Base-by-base conservation (phyloP, 2,797 vertebrate genomes). In the Cephalopachus bancanus region DNA sequence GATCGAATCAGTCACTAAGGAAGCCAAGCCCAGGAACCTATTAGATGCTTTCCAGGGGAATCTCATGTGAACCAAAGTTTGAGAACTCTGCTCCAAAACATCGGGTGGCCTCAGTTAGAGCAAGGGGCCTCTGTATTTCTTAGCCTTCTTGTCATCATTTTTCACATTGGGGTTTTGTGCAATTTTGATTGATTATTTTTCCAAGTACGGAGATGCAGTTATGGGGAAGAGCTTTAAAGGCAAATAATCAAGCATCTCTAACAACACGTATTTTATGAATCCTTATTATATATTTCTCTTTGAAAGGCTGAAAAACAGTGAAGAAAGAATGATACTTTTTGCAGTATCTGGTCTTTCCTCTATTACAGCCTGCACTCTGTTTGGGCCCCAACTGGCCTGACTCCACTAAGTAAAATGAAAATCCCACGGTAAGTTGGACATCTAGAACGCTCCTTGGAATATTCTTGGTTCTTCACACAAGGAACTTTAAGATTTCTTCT, bases 391-490 rank as follows among this genome's bases (percentile, higher is more conserved):
- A 83, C 51, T 17, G 28, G 7, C 8, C 2, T 10, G 24, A 74
- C 1, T 93, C 20, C 7, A 49, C 71, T 49, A 75, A 79, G 15
- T 14, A 85, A 81, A 96, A 81, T 33, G 44, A 76, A 85, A 95
- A 51, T 44, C 57, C 26, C 44, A 78, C 1, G 55, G 20, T 91
- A 1, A 6, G 17, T 5, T 60, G 9, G 28, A 83, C 3, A 33
- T 55, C 78, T 72, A 93, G 17, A 80, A 81, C 17, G 0, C 0
- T 80, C 49, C 57, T 85, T 80, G 19, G 17, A 91, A 80, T 80
- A 90, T 11, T 71, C 8, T 60, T 49, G 4, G 7, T 59, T 75
- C 30, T 67, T 93, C 12, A 65, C 7, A 72, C 1, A 75, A 60
- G 26, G 9, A 93, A 3, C 26, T 88, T n/a, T 22, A 64, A 76